Base-by-base conservation (phyloP, 2,888 invertebrate species). In the Agrochola lychnidis region DNA sequence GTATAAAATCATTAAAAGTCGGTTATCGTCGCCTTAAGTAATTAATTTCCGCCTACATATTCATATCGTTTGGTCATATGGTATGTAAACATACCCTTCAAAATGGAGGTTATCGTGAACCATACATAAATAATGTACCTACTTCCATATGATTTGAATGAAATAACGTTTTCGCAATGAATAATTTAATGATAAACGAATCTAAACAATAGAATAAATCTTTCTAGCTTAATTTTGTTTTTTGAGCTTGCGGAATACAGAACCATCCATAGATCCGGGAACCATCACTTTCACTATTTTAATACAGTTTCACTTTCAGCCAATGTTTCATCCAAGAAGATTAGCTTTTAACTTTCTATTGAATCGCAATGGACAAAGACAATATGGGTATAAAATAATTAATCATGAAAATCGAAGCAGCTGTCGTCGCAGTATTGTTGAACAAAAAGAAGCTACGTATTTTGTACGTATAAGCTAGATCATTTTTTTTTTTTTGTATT, bases 321-420 rank as follows among this genome's bases (percentile, higher is more conserved):
- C 36, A 76, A 25, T 36, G 4, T 30, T 36, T 16, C 30, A 51
- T 22, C 14, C 30, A 53, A 2, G 30, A 67, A 30, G 12, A 48
- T 22, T 9, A 25, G 5, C 19, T 30, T 30, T 73, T 36, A 12
- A 22, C 14, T 30, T 75, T 62, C 19, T 6, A 48, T 63, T 73
- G 6, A 45, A 45, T 19, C 10, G 19, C 62, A 57, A 45, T 30
- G 19, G 19, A 57, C 56, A 51, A 62, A 42, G 63, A 64, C 42
- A 56, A 45, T 62, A 78, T 2, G 51, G 14, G 4, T 30, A 64
- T 76, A 51, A 25, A 53, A 57, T 79, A 68, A 36, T 42, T 64
- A 64, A 83, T 83, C 3, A 77, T 59, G 78, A 59, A 78, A 78
- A 83, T 64, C 22, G 68, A 59, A 42, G 42, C 81, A 72, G 25